A percentile compares a stretch with the other conserved stretches of the same genome.
Evolutionary conservation across 37 sponge, comb jelly and placozoan genomes (phyloP).

Genomic region (Crambe crambe): DNA sequence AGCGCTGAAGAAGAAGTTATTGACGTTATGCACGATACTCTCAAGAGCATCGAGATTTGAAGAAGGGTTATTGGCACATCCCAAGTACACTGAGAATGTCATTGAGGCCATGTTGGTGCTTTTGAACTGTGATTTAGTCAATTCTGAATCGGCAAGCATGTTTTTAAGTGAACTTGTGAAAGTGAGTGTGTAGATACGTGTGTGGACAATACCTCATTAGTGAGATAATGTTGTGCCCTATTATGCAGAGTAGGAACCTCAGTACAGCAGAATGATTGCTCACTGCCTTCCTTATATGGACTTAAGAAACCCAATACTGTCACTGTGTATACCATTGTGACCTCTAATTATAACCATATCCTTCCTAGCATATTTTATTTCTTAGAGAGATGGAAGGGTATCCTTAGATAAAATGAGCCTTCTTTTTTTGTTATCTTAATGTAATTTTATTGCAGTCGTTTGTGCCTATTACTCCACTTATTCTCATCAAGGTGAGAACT

Average conservation of each 20-base stretch:
- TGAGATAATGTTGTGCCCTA: too few relatives aligned
- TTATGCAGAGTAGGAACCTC: too few relatives aligned
- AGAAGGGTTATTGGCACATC: neutral
- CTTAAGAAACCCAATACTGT: too few relatives aligned
- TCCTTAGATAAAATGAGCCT: too few relatives aligned
- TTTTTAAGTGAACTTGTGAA: constrained; percentile 9
- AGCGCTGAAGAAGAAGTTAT: neutral
- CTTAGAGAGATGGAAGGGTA: too few relatives aligned
- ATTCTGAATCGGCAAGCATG: neutral
- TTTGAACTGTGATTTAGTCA: neutral
- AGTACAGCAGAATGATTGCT: too few relatives aligned
- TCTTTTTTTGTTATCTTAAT: too few relatives aligned
- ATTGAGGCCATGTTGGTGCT: constrained; percentile 4
- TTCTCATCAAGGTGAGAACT: neutral
- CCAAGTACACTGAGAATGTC: constrained; percentile 12
- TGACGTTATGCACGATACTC: neutral
- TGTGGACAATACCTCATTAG: too few relatives aligned
- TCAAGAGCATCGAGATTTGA: constrained; percentile 18
- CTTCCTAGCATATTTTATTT: too few relatives aligned
- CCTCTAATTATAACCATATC: too few relatives aligned
- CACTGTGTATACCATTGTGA: too few relatives aligned
- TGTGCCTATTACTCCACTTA: neutral
- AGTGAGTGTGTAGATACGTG: constrained; percentile 6
- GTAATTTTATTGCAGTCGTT: neutral
- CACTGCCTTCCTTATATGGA: too few relatives aligned